phyloP scores from a whole-genome alignment of 2,797 vertebrate species.

The Parauchenoglanis ngamensis region DNA sequence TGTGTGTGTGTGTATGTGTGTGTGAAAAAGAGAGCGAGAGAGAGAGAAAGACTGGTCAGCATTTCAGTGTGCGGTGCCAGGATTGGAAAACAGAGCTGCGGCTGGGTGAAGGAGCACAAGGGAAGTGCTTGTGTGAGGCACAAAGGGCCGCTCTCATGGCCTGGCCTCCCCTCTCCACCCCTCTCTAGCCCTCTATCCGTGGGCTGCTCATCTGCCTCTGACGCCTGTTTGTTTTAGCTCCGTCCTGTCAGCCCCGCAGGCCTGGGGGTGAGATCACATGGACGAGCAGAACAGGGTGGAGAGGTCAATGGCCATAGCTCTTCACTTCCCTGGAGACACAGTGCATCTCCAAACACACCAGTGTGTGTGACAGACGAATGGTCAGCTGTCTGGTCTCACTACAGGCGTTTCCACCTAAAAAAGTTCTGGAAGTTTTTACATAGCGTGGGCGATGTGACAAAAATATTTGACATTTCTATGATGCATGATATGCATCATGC shows the following conservation, averaged over 20 bases:
- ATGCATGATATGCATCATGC: neutral
- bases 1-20: slow-evolving; percentile 21
- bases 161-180: slow-evolving; percentile 29
- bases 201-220: slow-evolving; percentile 46
- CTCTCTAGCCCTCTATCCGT: slow-evolving; percentile 32
- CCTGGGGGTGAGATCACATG: slow-evolving; percentile 50
- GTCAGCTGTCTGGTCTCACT: slow-evolving; percentile 5
- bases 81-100: slow-evolving; percentile 59
- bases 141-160: slow-evolving; percentile 65
- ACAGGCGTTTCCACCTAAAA: neutral
- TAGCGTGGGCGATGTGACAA: neutral
- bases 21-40: neutral
- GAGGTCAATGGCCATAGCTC: slow-evolving; percentile 35
- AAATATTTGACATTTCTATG: slow-evolving; percentile 15
- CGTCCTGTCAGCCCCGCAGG: slow-evolving; percentile 32
- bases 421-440: slow-evolving; percentile 19
- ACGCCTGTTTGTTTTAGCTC: slow-evolving; percentile 59
- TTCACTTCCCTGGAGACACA: slow-evolving; percentile 31
- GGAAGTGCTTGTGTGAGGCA: slow-evolving; percentile 64
- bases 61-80: slow-evolving; percentile 53
- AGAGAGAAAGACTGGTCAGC: slow-evolving; percentile 50
- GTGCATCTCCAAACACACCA: slow-evolving; percentile 16
- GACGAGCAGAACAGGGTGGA: slow-evolving; percentile 22
- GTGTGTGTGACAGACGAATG: neutral
- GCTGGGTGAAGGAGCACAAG: slow-evolving; percentile 62